phyloP scores from a whole-genome alignment of 35 echinoderm and acorn worm species.

The Heliocidaris erythrogramma region DNA sequence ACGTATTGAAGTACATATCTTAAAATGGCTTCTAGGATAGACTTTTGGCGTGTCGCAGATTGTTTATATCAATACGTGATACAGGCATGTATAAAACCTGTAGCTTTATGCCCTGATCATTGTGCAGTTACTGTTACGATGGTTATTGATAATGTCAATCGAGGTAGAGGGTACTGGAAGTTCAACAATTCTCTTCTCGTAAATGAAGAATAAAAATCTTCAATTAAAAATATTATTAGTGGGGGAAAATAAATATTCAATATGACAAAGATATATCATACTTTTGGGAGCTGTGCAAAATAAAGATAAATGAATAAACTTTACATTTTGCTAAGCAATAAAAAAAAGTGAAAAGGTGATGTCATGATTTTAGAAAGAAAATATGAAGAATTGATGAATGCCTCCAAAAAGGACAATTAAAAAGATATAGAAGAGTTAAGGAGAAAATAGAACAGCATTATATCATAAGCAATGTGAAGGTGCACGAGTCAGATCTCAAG shows the following conservation, averaged over 20 bases:
- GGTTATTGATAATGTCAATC: no score
- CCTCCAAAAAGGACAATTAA: not conserved
- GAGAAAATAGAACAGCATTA: not conserved
- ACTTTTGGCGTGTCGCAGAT: no score
- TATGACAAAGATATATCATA: not conserved
- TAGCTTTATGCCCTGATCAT: no score
- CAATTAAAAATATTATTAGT: not conserved
- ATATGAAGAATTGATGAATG: not conserved
- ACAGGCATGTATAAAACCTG: no score
- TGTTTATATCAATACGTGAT: no score
- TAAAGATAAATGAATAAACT: not conserved
- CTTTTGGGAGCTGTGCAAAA: not conserved
- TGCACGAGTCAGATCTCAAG: not conserved
- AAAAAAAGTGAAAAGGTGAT: not conserved
- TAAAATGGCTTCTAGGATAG: no score
- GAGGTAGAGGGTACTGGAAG: slow-evolving; percentile 5
- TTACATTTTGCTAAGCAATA: not conserved
- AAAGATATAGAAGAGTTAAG: not conserved
- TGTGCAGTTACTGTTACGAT: no score
- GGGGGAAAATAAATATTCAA: not conserved
- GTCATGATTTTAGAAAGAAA: not conserved
- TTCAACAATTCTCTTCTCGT: not conserved
- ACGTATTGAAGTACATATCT: no score
- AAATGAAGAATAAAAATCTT: not conserved
- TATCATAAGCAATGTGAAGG: no score